Evolutionary conservation across 2,113 vertebrate genomes (phyloP).

Genomic region (Galeopterus variegatus): DNA sequence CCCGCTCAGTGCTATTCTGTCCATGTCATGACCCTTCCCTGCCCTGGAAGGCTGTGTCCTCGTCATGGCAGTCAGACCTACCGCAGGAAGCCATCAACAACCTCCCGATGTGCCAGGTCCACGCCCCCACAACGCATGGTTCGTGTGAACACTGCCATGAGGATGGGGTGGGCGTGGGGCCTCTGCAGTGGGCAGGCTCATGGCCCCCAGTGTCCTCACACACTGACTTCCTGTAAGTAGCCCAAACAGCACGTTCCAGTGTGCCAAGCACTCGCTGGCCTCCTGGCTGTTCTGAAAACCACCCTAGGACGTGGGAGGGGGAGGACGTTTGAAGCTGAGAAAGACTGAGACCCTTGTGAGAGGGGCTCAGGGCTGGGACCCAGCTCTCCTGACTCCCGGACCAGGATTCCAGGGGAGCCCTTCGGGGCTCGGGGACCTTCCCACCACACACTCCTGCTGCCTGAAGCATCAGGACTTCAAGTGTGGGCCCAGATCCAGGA

Average conservation of each 20-base stretch:
- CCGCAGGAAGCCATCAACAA: not conserved
- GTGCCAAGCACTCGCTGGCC: rapidly evolving
- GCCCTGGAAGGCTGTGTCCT: not conserved
- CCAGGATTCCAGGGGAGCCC: rapidly evolving
- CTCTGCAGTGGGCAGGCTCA: no score
- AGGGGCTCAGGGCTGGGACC: no score
- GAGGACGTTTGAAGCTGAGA: not conserved
- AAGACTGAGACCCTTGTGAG: not conserved
- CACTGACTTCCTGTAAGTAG: not conserved
- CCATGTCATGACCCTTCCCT: not conserved
- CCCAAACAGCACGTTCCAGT: not conserved
- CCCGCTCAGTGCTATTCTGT: rapidly evolving
- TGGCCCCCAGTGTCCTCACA: no score
- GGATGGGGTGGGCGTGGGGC: not conserved
- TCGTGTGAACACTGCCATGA: not conserved
- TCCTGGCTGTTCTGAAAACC: not conserved
- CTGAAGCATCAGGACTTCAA: not conserved
- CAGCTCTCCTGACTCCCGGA: not conserved
- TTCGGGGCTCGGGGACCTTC: not conserved
- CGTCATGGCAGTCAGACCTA: rapidly evolving
- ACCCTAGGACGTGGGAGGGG: not conserved
- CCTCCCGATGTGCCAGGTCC: rapidly evolving
- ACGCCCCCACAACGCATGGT: rapidly evolving
- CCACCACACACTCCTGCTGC: not conserved
- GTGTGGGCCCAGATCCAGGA: not conserved